These are phyloP conservation scores for Nasonia vitripennis DNA, from an alignment of 1,140 invertebrate species.

Conservation along the genomic window DNA sequence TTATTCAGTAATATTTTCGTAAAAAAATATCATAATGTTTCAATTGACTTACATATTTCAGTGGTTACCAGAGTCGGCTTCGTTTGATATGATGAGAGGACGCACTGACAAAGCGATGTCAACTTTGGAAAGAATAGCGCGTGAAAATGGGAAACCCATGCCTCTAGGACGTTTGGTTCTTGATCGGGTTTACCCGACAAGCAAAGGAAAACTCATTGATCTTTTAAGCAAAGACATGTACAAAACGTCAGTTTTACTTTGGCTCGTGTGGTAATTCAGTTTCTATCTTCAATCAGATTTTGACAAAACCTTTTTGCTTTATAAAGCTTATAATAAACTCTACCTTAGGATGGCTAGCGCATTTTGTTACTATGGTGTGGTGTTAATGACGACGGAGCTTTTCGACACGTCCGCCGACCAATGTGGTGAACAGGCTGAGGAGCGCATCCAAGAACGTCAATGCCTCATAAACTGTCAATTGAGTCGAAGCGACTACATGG, in stretches of 20 bases:
- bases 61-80: slow-evolving; percentile 96
- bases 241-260: slow-evolving; percentile 89
- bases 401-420: slow-evolving; percentile 82
- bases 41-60: slow-evolving; percentile 65
- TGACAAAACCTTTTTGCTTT: slow-evolving; percentile 4
- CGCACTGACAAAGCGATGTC: slow-evolving; percentile 89
- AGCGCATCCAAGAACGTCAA: slow-evolving; percentile 61
- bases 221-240: slow-evolving; percentile 87
- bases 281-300: not conserved
- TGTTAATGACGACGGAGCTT: slow-evolving; percentile 95
- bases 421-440: slow-evolving; percentile 66
- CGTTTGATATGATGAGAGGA: slow-evolving; percentile 91
- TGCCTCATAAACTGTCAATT: slow-evolving; percentile 80
- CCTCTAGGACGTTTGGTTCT: slow-evolving; percentile 90
- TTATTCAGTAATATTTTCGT: slow-evolving; percentile 17
- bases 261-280: slow-evolving; percentile 92
- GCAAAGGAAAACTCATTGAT: slow-evolving; percentile 84
- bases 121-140: slow-evolving; percentile 89
- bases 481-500: slow-evolving; percentile 91
- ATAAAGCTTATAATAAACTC: slow-evolving; percentile 28
- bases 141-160: slow-evolving; percentile 93
- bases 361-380: slow-evolving; percentile 97
- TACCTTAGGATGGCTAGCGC: slow-evolving; percentile 89
- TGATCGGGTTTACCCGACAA: slow-evolving; percentile 78
- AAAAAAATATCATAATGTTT: not conserved